Base-by-base conservation (phyloP, 2,113 vertebrate genomes). In the Ginglymostoma cirratum region DNA sequence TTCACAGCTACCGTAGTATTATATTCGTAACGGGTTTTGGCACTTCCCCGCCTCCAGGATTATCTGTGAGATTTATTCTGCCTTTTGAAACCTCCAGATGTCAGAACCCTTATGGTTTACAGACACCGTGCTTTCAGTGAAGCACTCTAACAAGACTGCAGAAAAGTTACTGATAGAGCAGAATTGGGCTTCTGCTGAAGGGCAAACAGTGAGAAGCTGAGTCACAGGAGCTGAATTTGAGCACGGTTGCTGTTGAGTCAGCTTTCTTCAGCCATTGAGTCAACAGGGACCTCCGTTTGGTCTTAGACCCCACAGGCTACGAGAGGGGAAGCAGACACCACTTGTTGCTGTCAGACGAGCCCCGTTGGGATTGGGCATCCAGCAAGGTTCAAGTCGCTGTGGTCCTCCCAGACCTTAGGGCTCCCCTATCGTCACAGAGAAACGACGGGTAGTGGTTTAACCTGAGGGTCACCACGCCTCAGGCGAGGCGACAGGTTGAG, bases 61-160 rank as follows among this genome's bases (percentile, higher is more conserved):
- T 93, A 93, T 66, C 61, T 93, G 89, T 42, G 80, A 83, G 6
- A 83, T 83, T 83, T 83, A 83, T 83, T 83, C 38, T 83, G 80
- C 38, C 89, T 93, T 61, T 90, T 38, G 34, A 93, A 93, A n/a
- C 61, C 30, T 66, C 89, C 66, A 93, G 66, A 93, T 93, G 89
- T 67, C 89, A 93, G 17, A 17, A 21, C 30, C 66, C 66, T 67
- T 8, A 93, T 66, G 5, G 89, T 93, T 93, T 23, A n/a, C 61
- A 93, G 61, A 66, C 2, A 19, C 30, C 23, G 19, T 93, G 30
- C 34, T 92, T 66, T 66, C n/a, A 65, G 21, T 66, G 61, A 5
- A 66, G 7, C 14, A 19, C 65, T 93, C 23, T 67, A 15, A 93
- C 38, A 48, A 55, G 19, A 17, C 34, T 92, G 55, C n/a, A 34